A percentile compares a stretch with the other conserved stretches of the same genome.
Conservation (phyloP, 2,797 vertebrate genomes). For the Neopelma chrysocephalum region DNA sequence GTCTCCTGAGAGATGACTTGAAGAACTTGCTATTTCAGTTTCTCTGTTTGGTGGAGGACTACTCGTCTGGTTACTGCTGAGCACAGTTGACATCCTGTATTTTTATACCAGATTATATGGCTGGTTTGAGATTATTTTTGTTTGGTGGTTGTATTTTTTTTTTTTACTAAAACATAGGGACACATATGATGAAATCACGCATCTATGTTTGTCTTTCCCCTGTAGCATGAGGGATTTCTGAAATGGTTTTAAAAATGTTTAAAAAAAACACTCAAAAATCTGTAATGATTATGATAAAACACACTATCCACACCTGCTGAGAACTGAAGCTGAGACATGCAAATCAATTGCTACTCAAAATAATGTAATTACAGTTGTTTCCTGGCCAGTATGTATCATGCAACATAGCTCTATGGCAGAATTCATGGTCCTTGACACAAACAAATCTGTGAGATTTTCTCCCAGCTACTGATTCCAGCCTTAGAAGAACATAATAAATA, state of each 20-base stretch:
- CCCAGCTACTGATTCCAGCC: background rate
- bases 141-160: background rate
- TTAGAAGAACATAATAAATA: background rate
- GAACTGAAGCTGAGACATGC: background rate
- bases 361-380: background rate
- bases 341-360: background rate
- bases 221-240: background rate
- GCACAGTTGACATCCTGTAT: background rate
- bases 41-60: background rate
- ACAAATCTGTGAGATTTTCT: background rate
- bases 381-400: rapidly evolving
- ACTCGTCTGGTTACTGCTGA: background rate
- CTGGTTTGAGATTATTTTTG: background rate
- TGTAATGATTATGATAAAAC: background rate
- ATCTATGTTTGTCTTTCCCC: background rate
- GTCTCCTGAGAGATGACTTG: background rate
- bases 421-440: background rate
- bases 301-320: background rate
- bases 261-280: background rate
- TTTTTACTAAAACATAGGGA: background rate
- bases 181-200: background rate
- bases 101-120: background rate
- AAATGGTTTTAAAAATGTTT: background rate
- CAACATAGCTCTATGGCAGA: background rate
- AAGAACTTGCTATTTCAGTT: background rate